Evolutionary conservation across 2,797 vertebrate genomes (phyloP).

Genomic region (Gymnopithys bicolor): DNA sequence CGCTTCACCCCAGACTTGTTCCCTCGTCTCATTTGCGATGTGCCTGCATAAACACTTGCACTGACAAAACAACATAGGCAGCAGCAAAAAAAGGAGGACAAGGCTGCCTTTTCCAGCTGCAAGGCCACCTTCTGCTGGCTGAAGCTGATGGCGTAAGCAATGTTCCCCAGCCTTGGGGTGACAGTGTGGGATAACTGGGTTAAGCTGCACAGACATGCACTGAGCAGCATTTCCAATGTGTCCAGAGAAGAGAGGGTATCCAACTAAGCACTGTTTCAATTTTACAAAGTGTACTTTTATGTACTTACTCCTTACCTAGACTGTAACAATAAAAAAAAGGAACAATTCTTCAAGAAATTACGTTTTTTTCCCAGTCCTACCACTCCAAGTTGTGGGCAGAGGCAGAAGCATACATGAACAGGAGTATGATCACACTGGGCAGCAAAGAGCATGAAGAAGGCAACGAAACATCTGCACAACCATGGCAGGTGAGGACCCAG

Average conservation of each 20-base stretch:
- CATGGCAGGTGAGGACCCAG: neutral
- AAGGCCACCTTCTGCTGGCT: neutral
- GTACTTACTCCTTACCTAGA: neutral
- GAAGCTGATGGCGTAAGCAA: neutral
- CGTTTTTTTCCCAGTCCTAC: neutral
- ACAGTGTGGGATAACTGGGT: rapidly evolving
- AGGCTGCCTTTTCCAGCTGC: neutral
- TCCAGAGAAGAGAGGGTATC: neutral
- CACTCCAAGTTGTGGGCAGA: neutral
- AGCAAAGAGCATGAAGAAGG: neutral
- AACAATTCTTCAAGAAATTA: neutral
- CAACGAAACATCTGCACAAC: neutral
- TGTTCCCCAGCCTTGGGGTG: neutral
- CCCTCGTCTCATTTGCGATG: rapidly evolving
- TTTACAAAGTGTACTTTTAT: neutral
- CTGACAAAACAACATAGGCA: neutral
- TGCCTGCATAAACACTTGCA: neutral
- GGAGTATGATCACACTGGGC: neutral
- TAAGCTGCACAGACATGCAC: neutral
- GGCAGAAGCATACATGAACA: rapidly evolving
- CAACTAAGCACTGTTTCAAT: neutral
- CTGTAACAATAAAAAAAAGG: neutral
- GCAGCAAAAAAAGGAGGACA: neutral
- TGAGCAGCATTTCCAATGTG: neutral
- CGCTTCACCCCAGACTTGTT: neutral